Evolutionary conservation across 2,113 vertebrate species (phyloP).

Genomic region (Seriola rivoliana): DNA sequence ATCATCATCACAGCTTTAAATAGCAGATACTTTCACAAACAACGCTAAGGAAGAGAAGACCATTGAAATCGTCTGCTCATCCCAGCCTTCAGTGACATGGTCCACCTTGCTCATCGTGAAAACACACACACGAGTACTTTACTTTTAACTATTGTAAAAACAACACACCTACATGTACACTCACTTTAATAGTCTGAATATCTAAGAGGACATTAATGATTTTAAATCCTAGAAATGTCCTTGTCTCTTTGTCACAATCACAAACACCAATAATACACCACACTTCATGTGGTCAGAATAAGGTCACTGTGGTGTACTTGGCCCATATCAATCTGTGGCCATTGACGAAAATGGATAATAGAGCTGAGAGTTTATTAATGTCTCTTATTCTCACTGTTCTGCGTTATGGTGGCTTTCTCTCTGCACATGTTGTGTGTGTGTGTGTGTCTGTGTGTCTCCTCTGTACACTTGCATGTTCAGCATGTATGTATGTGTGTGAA

Average conservation of each 20-base stretch:
- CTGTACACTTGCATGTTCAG: constrained; percentile 12
- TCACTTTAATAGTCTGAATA: neutral
- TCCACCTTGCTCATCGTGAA: constrained; percentile 33
- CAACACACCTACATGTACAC: neutral
- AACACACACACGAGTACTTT: constrained; percentile 55
- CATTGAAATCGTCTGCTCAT: constrained; percentile 26
- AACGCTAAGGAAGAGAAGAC: constrained; percentile 29
- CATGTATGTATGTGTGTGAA: constrained; percentile 11
- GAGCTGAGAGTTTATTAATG: constrained; percentile 62
- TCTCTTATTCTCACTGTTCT: constrained; percentile 40
- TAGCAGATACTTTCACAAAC: constrained; percentile 59
- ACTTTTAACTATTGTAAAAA: neutral
- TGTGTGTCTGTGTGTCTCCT: neutral
- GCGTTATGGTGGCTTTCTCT: constrained; percentile 38
- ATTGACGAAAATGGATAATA: constrained; percentile 58
- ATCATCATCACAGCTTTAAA: constrained; percentile 63
- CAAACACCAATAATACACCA: neutral
- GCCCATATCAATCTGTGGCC: constrained; percentile 47
- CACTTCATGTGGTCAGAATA: constrained; percentile 34
- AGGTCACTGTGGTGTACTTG: constrained; percentile 55
- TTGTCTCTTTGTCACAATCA: constrained; percentile 11
- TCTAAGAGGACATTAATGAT: constrained; percentile 1
- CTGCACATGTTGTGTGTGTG: neutral
- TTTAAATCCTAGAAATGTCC: constrained; percentile 11
- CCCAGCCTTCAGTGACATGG: neutral